A percentile compares a stretch with the other conserved stretches of the same genome.
Evolutionary conservation across 2,797 vertebrate species (phyloP).

Genomic region (Bucorvus abyssinicus): DNA sequence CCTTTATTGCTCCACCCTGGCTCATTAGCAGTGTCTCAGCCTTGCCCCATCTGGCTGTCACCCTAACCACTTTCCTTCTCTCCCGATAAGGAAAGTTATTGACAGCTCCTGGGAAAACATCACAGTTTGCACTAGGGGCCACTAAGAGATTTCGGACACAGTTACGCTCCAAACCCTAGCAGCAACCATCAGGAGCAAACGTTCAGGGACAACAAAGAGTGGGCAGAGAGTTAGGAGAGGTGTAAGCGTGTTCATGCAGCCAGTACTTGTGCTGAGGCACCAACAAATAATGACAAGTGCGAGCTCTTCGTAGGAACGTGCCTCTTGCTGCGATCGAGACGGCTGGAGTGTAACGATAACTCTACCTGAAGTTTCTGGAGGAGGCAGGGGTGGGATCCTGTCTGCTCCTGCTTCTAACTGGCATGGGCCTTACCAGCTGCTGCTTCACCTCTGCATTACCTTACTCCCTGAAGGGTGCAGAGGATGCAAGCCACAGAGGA

Average conservation of each 20-base stretch:
- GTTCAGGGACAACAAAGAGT: rapidly evolving
- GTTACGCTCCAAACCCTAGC: neutral
- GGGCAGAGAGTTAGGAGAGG: neutral
- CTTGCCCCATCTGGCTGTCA: conserved; percentile 22
- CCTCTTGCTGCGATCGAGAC: neutral
- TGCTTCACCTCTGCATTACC: neutral
- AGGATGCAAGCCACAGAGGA: neutral
- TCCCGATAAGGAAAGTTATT: neutral
- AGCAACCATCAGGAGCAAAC: neutral
- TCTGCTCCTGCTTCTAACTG: neutral
- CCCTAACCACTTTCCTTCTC: neutral
- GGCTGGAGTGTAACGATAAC: neutral
- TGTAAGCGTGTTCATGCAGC: rapidly evolving
- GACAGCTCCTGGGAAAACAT: neutral
- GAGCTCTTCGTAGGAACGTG: neutral
- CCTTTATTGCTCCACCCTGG: conserved; percentile 47
- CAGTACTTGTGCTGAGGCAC: neutral
- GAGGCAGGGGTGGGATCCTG: neutral
- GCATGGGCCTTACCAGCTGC: neutral
- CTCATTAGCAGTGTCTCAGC: conserved; percentile 35
- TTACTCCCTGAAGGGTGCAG: conserved; percentile 1
- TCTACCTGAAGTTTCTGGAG: neutral
- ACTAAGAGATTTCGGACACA: neutral
- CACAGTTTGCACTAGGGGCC: neutral
- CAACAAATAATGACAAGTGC: neutral